A percentile compares a stretch with the other conserved stretches of the same genome.
These are phyloP conservation scores for Parnassius apollo DNA, from an alignment of 2,888 invertebrate species.

Conservation along the genomic window DNA sequence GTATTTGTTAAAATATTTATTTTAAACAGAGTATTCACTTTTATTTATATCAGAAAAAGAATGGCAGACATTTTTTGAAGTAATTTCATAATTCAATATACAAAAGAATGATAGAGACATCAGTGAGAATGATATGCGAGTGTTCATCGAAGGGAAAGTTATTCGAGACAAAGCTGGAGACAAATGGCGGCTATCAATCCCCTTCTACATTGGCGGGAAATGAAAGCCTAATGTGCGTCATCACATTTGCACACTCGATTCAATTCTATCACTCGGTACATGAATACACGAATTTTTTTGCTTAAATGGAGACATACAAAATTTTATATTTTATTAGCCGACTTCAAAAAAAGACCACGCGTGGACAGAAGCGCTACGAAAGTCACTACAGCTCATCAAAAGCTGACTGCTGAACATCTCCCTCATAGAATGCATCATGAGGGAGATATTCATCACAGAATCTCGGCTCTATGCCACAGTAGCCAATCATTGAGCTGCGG, in stretches of 20 bases:
- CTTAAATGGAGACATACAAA: no score
- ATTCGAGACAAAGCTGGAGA: slow-evolving; percentile 46
- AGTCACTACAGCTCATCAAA: no score
- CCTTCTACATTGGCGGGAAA: slow-evolving; percentile 50
- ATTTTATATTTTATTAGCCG: no score
- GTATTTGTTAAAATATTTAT: no score
- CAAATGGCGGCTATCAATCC: slow-evolving; percentile 68
- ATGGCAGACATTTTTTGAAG: slow-evolving; percentile 26
- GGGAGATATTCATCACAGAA: no score
- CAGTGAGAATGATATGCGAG: slow-evolving; percentile 39
- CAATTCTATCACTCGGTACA: slow-evolving; percentile 48
- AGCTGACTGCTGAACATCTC: no score
- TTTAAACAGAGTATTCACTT: background rate
- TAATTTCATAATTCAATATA: slow-evolving; percentile 42
- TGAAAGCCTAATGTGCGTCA: slow-evolving; percentile 72
- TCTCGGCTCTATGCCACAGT: no score
- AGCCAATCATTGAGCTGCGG: no score
- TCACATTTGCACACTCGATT: slow-evolving; percentile 73
- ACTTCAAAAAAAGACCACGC: no score
- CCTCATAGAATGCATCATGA: no score
- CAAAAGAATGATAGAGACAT: slow-evolving; percentile 40
- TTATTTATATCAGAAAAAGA: slow-evolving; percentile 7
- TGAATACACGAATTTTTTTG: slow-evolving; percentile 27
- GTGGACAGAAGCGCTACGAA: no score
- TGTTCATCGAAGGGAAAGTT: slow-evolving; percentile 31